A percentile compares a stretch with the other conserved stretches of the same genome.
Evolutionary conservation across 2,797 vertebrate genomes (phyloP).

Genomic region (Corythornis leucogaster): DNA sequence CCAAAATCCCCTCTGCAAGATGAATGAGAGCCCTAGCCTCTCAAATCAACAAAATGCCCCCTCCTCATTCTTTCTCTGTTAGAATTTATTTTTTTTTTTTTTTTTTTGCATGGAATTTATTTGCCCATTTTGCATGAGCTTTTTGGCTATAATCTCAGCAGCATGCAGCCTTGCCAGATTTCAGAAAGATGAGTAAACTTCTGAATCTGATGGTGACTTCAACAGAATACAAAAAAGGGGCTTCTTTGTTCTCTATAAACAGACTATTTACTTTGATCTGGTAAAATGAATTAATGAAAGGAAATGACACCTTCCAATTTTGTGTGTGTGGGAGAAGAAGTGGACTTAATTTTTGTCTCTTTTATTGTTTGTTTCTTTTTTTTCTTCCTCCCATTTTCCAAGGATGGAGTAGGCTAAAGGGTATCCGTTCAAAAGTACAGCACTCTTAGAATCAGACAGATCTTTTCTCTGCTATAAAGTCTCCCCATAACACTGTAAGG

Average conservation of each 20-base stretch:
- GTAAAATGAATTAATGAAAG: slow-evolving; percentile 86
- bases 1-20: neutral
- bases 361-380: neutral
- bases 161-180: slow-evolving; percentile 70
- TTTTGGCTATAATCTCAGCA: slow-evolving; percentile 83
- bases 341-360: slow-evolving; percentile 27
- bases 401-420: neutral
- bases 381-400: neutral
- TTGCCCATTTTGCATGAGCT: slow-evolving; percentile 61
- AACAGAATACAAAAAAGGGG: slow-evolving; percentile 78
- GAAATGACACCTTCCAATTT: slow-evolving; percentile 73
- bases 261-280: slow-evolving; percentile 94
- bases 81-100: slow-evolving; percentile 31
- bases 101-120: slow-evolving; percentile 61
- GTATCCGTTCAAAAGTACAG: slow-evolving; percentile 40
- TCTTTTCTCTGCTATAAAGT: slow-evolving; percentile 76
- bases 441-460: slow-evolving; percentile 26
- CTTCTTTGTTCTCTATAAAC: slow-evolving; percentile 91
- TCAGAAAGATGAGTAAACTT: slow-evolving; percentile 86
- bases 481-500: slow-evolving; percentile 74
- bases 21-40: neutral
- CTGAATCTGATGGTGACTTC: slow-evolving; percentile 86
- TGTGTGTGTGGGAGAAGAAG: neutral
- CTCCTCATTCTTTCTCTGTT: slow-evolving; percentile 26
- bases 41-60: slow-evolving; percentile 42